phyloP scores from a whole-genome alignment of 2,888 invertebrate species.

The Hypomecis atomaria region DNA sequence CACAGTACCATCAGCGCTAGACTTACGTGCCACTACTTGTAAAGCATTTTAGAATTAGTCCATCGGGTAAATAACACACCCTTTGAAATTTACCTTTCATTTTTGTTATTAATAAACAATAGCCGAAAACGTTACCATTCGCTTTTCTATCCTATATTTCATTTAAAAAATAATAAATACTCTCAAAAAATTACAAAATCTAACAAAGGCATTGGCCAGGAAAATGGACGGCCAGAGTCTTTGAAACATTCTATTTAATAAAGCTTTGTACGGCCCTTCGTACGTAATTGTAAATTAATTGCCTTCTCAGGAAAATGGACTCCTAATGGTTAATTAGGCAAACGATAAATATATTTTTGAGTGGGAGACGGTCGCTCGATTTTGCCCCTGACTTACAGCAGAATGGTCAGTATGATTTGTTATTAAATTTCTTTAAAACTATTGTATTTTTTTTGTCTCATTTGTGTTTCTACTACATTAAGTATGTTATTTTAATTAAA shows the following conservation, averaged over 20 bases:
- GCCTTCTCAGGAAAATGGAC: conserved; percentile 67
- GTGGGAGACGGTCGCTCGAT: conserved; percentile 44
- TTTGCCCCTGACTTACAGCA: conserved; percentile 38
- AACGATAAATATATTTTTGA: conserved; percentile 73
- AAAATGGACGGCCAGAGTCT: conserved; percentile 61
- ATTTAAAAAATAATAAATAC: conserved; percentile 8
- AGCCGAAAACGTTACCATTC: no score
- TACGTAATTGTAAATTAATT: conserved; percentile 81
- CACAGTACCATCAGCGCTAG: no score
- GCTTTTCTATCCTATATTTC: not conserved
- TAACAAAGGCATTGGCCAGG: conserved; percentile 62
- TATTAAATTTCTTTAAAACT: conserved; percentile 30
- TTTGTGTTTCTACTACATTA: not conserved
- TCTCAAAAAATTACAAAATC: conserved; percentile 22
- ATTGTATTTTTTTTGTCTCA: not conserved
- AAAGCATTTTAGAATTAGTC: no score
- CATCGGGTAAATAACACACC: no score
- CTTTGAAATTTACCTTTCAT: no score
- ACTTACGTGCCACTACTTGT: no score
- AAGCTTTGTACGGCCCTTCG: conserved; percentile 72
- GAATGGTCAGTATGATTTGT: conserved; percentile 28
- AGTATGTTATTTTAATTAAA: no score
- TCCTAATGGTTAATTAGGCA: conserved; percentile 70
- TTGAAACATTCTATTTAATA: conserved; percentile 79
- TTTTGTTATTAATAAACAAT: no score